These are phyloP conservation scores for Spodoptera littoralis DNA, from an alignment of 2,888 invertebrate species.

Conservation along the genomic window DNA sequence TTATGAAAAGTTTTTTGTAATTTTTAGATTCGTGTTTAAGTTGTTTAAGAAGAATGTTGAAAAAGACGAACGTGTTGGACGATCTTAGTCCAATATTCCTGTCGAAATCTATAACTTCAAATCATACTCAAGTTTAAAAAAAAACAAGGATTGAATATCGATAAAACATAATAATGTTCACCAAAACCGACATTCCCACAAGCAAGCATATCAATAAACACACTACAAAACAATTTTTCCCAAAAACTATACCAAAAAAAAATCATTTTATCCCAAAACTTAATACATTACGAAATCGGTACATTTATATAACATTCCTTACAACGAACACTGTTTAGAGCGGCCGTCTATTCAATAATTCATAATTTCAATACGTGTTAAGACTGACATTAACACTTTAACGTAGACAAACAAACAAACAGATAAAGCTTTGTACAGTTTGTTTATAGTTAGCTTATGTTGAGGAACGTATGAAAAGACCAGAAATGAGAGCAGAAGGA, in stretches of 20 bases:
- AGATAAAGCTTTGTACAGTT: constrained; percentile 44
- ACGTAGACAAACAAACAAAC: constrained; percentile 78
- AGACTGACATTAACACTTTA: constrained; percentile 82
- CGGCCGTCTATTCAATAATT: constrained; percentile 80
- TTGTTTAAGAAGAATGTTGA: no score
- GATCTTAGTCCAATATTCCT: no score
- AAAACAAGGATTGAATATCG: no score
- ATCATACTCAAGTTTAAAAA: no score
- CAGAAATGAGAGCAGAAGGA: neutral
- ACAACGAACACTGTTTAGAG: constrained; percentile 59
- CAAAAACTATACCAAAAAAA: constrained; percentile 10
- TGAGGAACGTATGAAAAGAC: neutral
- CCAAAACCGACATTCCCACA: neutral
- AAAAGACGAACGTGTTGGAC: no score
- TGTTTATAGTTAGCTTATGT: constrained; percentile 49
- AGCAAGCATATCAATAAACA: neutral
- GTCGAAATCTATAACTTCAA: no score
- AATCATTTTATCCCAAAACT: neutral
- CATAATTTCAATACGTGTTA: constrained; percentile 80
- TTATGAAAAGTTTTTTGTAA: neutral
- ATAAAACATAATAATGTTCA: no score
- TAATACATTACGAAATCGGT: constrained; percentile 33
- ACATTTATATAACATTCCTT: constrained; percentile 59
- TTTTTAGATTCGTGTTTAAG: neutral
- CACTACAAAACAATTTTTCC: neutral